A percentile compares a stretch with the other conserved stretches of the same genome.
phyloP scores from a whole-genome alignment of 2,888 invertebrate species.

The Acanthosepion pharaonis region DNA sequence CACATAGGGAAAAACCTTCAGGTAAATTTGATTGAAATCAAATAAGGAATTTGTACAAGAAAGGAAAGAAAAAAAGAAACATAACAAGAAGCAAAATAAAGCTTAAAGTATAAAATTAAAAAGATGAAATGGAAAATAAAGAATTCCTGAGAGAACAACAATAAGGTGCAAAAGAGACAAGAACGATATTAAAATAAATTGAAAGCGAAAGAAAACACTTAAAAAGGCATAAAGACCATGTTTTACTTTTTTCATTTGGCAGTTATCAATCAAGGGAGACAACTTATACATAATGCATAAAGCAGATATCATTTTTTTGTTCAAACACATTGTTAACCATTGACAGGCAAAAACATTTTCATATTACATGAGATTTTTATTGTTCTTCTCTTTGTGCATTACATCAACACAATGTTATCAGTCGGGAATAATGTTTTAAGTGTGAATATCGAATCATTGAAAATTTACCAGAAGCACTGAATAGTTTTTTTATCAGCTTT shows the following conservation, averaged over 20 bases:
- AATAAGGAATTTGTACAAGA: no score
- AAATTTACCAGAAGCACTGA: neutral
- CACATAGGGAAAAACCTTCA: no score
- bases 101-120: no score
- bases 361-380: neutral
- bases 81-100: no score
- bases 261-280: neutral
- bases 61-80: no score
- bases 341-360: neutral
- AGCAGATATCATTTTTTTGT: neutral
- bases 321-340: neutral
- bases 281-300: conserved; percentile 10
- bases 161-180: no score
- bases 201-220: no score
- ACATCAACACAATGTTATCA: neutral
- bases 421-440: neutral
- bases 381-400: neutral
- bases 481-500: neutral
- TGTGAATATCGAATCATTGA: neutral
- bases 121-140: no score
- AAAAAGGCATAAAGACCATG: no score
- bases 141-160: no score
- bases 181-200: no score
- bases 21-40: no score
- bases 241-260: neutral